A percentile compares a stretch with the other conserved stretches of the same genome.
phyloP scores from a whole-genome alignment of 2,888 invertebrate genomes.

The Plebejus melissa region DNA sequence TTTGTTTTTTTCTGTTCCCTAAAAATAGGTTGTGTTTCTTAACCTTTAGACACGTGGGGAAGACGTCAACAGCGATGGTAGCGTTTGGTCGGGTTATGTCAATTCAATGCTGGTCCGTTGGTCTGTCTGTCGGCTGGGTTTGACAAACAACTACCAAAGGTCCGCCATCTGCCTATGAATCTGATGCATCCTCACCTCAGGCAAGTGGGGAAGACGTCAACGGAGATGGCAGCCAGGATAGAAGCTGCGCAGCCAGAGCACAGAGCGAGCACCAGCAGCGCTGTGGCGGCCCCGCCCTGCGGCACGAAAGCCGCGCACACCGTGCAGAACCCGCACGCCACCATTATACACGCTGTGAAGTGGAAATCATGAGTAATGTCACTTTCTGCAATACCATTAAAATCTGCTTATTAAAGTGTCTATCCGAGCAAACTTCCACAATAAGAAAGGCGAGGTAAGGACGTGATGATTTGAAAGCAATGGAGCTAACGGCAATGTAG shows the following conservation, averaged over 20 bases:
- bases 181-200: conserved; percentile 47
- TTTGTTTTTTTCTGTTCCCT: no score
- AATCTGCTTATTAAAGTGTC: no score
- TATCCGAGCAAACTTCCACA: no score
- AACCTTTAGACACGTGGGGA: conserved; percentile 58
- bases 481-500: no score
- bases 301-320: conserved; percentile 58
- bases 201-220: conserved; percentile 68
- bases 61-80: conserved; percentile 68
- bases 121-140: no score
- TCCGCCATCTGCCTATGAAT: no score
- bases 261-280: conserved; percentile 58
- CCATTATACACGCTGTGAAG: conserved; percentile 58
- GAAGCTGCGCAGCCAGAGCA: conserved; percentile 70
- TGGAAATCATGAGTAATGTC: neutral
- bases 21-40: no score
- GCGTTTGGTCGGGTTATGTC: conserved; percentile 38
- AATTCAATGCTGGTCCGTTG: no score
- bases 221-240: conserved; percentile 66
- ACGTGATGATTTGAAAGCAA: no score
- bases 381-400: no score
- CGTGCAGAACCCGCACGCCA: conserved; percentile 60
- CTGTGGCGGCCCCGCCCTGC: conserved; percentile 57
- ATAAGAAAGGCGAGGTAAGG: no score
- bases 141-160: no score